Evolutionary conservation across 2,888 invertebrate genomes (phyloP), one percentile per base, ranked within the genome.

Genomic region (Deilephila elpenor): DNA sequence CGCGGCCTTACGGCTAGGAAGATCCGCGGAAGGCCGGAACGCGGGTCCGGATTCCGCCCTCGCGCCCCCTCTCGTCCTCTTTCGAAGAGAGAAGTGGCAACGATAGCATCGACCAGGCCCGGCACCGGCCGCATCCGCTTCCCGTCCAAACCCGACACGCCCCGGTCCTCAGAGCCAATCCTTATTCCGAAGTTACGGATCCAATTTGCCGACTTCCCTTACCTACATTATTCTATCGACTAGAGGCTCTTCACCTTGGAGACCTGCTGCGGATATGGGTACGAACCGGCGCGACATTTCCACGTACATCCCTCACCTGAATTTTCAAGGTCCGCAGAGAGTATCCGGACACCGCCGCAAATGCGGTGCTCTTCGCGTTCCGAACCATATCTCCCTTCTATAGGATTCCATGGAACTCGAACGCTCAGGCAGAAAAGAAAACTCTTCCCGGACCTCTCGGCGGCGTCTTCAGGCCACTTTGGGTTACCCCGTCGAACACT

Each of bases 251-350:
- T 95, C 93, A 96, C 96, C 96, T 96, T 95, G 96, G 96, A 96
- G 96, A 96, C 96, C 96, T 96, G 96, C 95, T 96, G 96, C 96
- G 96, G 96, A 96, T 96, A 96, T 96, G 95, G 96, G 96, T 96
- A 96, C 96, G 96, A 95, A 83, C 84, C 88, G 84, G 86, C 86
- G 86, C 84, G 87, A 89, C 83, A 84, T 84, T 82, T 89, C 83
- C 83, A 84, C 79, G 87, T 88, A 83, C 83, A 85, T 53, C 53
- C 53, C 83, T 83, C 84, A 84, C 86, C 86, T 87, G 83, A 87
- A 87, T 87, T 88, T 88, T 88, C 87, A 88, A 88, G 87, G 86
- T 86, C 87, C 87, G 83, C 84, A 83, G 85, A 86, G 84, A 86
- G 83, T 76, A 83, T 84, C 86, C 86, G 84, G 88, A 87, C 87